Conservation (phyloP, 2,797 vertebrate species). For the Balearica regulorum region DNA sequence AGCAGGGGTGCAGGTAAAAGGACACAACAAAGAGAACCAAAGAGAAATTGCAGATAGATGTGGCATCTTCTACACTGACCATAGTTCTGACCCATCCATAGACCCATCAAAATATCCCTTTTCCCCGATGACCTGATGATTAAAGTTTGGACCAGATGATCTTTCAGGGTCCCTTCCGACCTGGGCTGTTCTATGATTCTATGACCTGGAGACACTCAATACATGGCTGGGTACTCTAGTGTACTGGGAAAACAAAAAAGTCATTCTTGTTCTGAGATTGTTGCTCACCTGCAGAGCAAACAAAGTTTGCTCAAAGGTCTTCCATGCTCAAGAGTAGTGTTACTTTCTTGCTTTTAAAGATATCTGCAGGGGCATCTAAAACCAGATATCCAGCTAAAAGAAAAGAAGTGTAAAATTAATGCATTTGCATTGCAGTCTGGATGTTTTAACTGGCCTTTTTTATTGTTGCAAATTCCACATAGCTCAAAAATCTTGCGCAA, state of each 20-base stretch:
- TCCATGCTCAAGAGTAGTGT: background rate
- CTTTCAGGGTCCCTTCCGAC: background rate
- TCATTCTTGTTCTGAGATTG: background rate
- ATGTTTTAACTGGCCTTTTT: background rate
- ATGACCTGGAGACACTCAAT: background rate
- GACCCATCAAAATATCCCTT: background rate
- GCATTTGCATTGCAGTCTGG: background rate
- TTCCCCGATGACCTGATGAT: background rate
- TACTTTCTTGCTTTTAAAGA: background rate
- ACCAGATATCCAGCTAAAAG: background rate
- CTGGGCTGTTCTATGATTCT: background rate
- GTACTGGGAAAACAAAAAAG: no score
- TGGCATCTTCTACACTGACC: background rate
- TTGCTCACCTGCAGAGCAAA: background rate
- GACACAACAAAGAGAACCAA: background rate
- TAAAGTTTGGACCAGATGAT: background rate
- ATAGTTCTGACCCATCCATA: background rate
- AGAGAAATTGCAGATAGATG: background rate
- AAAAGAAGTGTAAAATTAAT: background rate
- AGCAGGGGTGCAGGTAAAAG: background rate
- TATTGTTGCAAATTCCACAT: background rate
- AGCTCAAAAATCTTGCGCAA: background rate
- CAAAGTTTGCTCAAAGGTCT: background rate
- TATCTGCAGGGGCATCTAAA: background rate
- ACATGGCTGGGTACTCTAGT: background rate